Evolutionary conservation across 2,113 vertebrate genomes (phyloP).

Genomic region (Lepus americanus): DNA sequence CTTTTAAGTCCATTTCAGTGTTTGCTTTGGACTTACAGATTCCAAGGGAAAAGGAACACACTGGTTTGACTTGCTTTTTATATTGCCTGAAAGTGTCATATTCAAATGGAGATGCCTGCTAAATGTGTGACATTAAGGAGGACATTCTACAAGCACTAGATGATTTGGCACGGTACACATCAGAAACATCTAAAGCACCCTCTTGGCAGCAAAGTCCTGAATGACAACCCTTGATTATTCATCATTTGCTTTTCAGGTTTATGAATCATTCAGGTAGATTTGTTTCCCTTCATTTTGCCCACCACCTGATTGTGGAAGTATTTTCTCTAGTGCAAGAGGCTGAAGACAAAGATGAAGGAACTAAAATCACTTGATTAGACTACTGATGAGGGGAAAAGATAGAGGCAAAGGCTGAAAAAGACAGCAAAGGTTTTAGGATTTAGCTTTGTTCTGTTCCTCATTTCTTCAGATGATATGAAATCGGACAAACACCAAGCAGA

Average conservation of each 20-base stretch:
- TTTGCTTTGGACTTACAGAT: neutral
- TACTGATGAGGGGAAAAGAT: neutral
- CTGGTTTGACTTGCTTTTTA: neutral
- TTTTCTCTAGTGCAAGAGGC: neutral
- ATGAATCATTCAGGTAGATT: slow-evolving; percentile 55
- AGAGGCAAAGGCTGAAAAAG: neutral
- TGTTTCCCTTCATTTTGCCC: neutral
- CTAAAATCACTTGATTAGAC: slow-evolving; percentile 24
- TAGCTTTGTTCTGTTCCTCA: neutral
- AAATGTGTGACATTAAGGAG: neutral
- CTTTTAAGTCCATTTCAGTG: neutral
- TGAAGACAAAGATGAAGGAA: slow-evolving; percentile 9
- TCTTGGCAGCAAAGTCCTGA: slow-evolving; percentile 2
- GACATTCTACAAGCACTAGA: neutral
- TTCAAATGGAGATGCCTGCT: slow-evolving; percentile 33
- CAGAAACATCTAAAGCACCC: neutral
- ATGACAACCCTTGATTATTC: slow-evolving; percentile 36
- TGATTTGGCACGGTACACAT: slow-evolving; percentile 3
- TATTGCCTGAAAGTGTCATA: neutral
- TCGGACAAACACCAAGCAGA: neutral
- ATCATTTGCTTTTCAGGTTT: slow-evolving; percentile 20
- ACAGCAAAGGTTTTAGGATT: neutral
- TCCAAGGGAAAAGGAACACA: neutral
- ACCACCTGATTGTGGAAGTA: neutral
- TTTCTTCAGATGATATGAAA: neutral